Conservation (phyloP, 2,888 invertebrate species). For the Euzophera pinguis region DNA sequence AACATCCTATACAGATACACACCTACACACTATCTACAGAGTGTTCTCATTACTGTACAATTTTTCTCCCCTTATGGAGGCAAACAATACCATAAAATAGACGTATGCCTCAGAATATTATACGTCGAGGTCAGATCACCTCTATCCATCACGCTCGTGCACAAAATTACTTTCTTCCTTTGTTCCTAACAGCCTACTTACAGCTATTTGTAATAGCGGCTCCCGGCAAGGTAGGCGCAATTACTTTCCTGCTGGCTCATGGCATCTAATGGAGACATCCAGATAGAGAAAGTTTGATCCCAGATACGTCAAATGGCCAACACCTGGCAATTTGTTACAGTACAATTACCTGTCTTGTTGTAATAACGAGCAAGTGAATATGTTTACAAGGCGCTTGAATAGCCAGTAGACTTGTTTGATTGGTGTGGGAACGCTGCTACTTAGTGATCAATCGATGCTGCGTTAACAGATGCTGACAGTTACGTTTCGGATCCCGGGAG, state of each 20-base stretch:
- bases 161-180: conserved; percentile 45
- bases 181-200: conserved; percentile 39
- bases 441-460: conserved; percentile 45
- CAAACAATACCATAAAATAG: conserved; percentile 46
- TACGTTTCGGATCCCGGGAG: conserved; percentile 31
- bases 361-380: conserved; percentile 1
- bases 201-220: conserved; percentile 38
- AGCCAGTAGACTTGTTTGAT: conserved; percentile 1
- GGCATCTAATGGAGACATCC: conserved; percentile 43
- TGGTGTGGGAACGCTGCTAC: conserved; percentile 33
- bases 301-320: conserved; percentile 5
- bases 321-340: conserved; percentile 1
- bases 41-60: conserved; percentile 59
- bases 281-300: conserved; percentile 9
- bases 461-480: conserved; percentile 28
- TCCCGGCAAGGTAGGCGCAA: conserved; percentile 36
- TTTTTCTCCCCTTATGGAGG: conserved; percentile 50
- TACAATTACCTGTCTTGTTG: neutral
- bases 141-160: conserved; percentile 33
- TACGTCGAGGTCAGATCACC: conserved; percentile 26
- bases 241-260: conserved; percentile 49
- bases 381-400: neutral
- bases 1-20: conserved; percentile 30
- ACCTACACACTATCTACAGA: conserved; percentile 37
- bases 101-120: conserved; percentile 26